Conservation (phyloP, 2,797 vertebrate genomes). For the Paramormyrops hopkinsi region DNA sequence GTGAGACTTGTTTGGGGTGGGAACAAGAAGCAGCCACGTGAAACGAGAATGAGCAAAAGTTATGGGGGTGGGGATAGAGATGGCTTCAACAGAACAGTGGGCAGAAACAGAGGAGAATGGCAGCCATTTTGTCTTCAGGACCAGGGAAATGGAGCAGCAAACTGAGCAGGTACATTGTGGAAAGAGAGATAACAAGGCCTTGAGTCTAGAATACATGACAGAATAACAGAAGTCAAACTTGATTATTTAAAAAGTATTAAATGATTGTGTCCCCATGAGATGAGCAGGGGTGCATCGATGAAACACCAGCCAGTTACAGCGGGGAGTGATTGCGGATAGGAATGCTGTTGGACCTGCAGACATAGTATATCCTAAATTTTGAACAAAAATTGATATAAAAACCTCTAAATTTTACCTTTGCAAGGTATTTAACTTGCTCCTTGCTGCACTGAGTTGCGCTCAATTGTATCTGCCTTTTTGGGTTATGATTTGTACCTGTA, state of each 20-base stretch:
- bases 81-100: background rate
- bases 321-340: background rate
- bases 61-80: background rate
- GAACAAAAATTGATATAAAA: background rate
- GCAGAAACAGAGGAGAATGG: background rate
- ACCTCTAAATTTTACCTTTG: background rate
- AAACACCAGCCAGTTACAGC: background rate
- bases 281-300: background rate
- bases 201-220: background rate
- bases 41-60: background rate
- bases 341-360: background rate
- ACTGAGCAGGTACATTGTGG: background rate
- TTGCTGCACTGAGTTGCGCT: background rate
- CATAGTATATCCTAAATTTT: background rate
- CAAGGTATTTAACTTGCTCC: background rate
- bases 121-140: background rate
- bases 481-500: background rate
- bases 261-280: background rate
- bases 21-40: background rate
- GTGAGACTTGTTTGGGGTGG: background rate
- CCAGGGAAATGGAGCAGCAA: background rate
- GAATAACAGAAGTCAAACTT: background rate
- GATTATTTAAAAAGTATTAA: background rate
- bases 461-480: background rate
- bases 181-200: background rate